phyloP scores from a whole-genome alignment of 1,140 invertebrate species.

The honey bee (Apis mellifera) region Amel_HAv3.1 CM009931.2:14261001-14261500 shows the following conservation, averaged over 20 bases:
- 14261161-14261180: too few relatives aligned
- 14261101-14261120: slow-evolving; percentile 59
- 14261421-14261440: slow-evolving; percentile 39
- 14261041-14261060: slow-evolving; percentile 57
- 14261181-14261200: background rate
- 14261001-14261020: slow-evolving; percentile 50
- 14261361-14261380: slow-evolving; percentile 14
- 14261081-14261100: slow-evolving; percentile 58
- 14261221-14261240: background rate
- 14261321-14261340: too few relatives aligned
- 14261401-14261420: slow-evolving; percentile 15
- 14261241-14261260: background rate
- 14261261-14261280: too few relatives aligned
- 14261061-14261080: slow-evolving; percentile 66
- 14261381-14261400: background rate
- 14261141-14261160: background rate
- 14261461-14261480: slow-evolving; percentile 11
- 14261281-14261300: background rate
- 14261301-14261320: background rate
- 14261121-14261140: slow-evolving; percentile 60
- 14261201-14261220: background rate
- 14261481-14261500: slow-evolving; percentile 31
- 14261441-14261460: slow-evolving; percentile 29
- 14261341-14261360: background rate
- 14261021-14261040: slow-evolving; percentile 64